Evolutionary conservation across 1,140 invertebrate genomes (phyloP).

Genomic region (Rhagoletis zephyria): DNA sequence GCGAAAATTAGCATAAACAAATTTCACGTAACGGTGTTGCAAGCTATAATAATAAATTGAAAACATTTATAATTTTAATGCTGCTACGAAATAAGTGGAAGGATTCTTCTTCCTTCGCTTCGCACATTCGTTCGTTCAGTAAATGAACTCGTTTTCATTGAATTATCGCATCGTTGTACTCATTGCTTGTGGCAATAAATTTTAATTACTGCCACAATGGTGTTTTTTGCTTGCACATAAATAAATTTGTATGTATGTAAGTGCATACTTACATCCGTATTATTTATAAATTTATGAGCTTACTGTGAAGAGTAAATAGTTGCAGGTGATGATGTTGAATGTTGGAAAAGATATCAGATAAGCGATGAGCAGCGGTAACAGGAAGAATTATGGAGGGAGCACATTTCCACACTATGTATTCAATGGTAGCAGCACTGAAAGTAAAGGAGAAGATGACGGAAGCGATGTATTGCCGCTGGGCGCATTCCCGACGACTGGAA

Average conservation of each 20-base stretch:
- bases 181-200: conserved; percentile 47
- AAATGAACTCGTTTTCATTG: conserved; percentile 47
- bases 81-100: conserved; percentile 12
- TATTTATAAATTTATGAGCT: conserved; percentile 39
- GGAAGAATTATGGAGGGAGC: neutral
- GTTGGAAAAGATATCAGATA: conserved; percentile 38
- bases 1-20: conserved; percentile 46
- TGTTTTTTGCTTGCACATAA: conserved; percentile 2
- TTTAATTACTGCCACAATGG: conserved; percentile 33
- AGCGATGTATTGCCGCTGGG: too few relatives aligned
- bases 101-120: conserved; percentile 13
- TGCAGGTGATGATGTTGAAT: conserved; percentile 43
- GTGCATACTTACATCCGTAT: neutral
- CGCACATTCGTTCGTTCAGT: neutral
- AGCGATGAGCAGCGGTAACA: neutral
- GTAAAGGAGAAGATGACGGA: too few relatives aligned
- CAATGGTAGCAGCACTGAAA: too few relatives aligned
- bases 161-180: conserved; percentile 45
- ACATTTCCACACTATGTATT: too few relatives aligned
- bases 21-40: conserved; percentile 46
- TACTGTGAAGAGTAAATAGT: conserved; percentile 28
- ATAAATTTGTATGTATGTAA: neutral
- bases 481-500: too few relatives aligned
- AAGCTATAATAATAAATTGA: conserved; percentile 47
- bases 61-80: conserved; percentile 47